A percentile compares a stretch with the other conserved stretches of the same genome.
These are phyloP conservation scores for Stomorhina lunata DNA, from an alignment of 2,888 invertebrate genomes.

Conservation along the genomic window DNA sequence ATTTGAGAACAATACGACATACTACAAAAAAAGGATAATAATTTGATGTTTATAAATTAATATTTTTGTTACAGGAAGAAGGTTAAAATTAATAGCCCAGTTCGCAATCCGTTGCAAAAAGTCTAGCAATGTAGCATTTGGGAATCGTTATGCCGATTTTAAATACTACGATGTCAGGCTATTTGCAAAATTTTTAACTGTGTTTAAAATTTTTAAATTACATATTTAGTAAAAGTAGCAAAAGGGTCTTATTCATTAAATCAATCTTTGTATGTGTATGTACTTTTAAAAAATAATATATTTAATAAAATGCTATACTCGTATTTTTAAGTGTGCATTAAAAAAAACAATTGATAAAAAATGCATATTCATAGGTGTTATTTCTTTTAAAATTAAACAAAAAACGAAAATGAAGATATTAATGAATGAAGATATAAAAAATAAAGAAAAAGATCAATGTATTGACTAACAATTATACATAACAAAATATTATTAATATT, in stretches of 20 bases:
- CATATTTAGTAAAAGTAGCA: no score
- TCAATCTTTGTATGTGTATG: slow-evolving; percentile 46
- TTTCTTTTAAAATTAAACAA: slow-evolving; percentile 71
- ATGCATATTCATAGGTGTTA: slow-evolving; percentile 73
- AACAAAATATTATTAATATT: slow-evolving; percentile 37
- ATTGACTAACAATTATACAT: slow-evolving; percentile 48
- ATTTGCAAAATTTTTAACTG: no score
- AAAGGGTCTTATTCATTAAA: slow-evolving; percentile 38
- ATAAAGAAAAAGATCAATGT: slow-evolving; percentile 51
- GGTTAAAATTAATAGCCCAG: no score
- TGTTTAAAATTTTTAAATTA: no score
- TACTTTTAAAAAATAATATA: slow-evolving; percentile 39
- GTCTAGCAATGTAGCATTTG: no score
- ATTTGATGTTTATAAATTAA: no score
- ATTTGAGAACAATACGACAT: no score
- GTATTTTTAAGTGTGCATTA: slow-evolving; percentile 75
- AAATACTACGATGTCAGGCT: no score
- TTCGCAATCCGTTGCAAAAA: no score
- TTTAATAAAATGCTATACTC: slow-evolving; percentile 68
- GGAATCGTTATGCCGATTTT: no score
- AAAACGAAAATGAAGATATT: slow-evolving; percentile 51
- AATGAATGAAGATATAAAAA: background rate
- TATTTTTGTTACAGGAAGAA: no score
- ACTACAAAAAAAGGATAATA: no score
- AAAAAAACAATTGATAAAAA: slow-evolving; percentile 48